phyloP scores from a whole-genome alignment of 2,888 invertebrate species.

The Stenodera caucasica region DNA sequence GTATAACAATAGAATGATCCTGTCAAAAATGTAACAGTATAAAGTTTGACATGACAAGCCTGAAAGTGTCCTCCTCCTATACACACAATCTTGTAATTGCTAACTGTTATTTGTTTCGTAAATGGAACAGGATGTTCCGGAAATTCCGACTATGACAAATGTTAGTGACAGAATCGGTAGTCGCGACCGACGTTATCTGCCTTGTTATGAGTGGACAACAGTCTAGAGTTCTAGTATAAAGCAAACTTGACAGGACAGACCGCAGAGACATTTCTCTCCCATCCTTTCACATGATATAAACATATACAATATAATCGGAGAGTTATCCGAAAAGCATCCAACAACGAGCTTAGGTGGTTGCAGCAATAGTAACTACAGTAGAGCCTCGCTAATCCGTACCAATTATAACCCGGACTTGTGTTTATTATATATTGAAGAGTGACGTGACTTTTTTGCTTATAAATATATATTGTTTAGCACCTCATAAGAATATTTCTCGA shows the following conservation, averaged over 20 bases:
- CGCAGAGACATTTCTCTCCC: constrained; percentile 41
- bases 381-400: no score
- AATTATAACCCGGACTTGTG: no score
- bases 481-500: no score
- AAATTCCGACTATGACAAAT: constrained; percentile 34
- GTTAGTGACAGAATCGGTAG: constrained; percentile 33
- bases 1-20: not conserved
- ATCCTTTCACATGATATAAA: no score
- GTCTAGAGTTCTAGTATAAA: constrained; percentile 39
- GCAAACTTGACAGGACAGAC: constrained; percentile 39
- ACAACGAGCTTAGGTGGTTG: constrained; percentile 30
- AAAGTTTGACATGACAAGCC: not conserved
- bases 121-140: constrained; percentile 10
- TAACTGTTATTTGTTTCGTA: constrained; percentile 4
- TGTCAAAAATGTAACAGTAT: not conserved
- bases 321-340: constrained; percentile 34
- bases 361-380: no score
- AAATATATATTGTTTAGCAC: no score
- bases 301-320: no score
- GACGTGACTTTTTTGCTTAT: no score
- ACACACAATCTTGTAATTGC: constrained; percentile 9
- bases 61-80: not conserved
- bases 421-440: no score
- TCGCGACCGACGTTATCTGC: constrained; percentile 39
- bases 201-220: constrained; percentile 45